Evolutionary conservation across 2,113 vertebrate species (phyloP).

Genomic region (Rhadina sibilatrix): DNA sequence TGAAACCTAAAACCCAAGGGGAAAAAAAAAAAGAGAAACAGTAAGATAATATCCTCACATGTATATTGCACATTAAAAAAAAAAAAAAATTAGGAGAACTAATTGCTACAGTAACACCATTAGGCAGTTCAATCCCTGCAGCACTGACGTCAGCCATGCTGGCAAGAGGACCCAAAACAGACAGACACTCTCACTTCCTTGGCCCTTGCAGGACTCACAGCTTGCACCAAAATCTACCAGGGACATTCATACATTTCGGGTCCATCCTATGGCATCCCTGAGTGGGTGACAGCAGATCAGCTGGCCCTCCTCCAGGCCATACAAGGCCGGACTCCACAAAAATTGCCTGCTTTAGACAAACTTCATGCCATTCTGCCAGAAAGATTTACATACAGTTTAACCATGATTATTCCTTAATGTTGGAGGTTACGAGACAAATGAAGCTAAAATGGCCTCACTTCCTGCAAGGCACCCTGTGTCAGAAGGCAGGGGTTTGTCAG

Average conservation of each 20-base stretch:
- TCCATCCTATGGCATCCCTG: not conserved
- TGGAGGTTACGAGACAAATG: not conserved
- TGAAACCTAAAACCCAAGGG: conserved; percentile 85
- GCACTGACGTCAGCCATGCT: not conserved
- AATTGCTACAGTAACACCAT: not conserved
- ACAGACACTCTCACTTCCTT: not conserved
- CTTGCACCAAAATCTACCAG: not conserved
- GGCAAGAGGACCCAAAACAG: not conserved
- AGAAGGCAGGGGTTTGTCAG: not conserved
- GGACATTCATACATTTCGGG: not conserved
- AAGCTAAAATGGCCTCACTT: not conserved
- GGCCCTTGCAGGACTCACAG: not conserved
- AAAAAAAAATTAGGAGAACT: not conserved
- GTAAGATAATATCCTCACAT: not conserved
- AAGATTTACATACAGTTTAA: not conserved
- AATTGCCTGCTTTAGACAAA: not conserved
- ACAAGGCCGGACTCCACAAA: not conserved
- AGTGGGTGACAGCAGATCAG: not conserved
- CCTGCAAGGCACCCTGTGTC: not conserved
- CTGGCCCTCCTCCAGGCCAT: not conserved
- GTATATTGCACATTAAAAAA: not conserved
- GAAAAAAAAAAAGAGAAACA: not conserved
- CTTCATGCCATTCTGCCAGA: not conserved
- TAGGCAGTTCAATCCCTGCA: not conserved
- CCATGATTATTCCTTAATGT: not conserved